These are phyloP conservation scores for Drosophila dunni DNA, from an alignment of 1,140 invertebrate species.

Conservation along the genomic window DNA sequence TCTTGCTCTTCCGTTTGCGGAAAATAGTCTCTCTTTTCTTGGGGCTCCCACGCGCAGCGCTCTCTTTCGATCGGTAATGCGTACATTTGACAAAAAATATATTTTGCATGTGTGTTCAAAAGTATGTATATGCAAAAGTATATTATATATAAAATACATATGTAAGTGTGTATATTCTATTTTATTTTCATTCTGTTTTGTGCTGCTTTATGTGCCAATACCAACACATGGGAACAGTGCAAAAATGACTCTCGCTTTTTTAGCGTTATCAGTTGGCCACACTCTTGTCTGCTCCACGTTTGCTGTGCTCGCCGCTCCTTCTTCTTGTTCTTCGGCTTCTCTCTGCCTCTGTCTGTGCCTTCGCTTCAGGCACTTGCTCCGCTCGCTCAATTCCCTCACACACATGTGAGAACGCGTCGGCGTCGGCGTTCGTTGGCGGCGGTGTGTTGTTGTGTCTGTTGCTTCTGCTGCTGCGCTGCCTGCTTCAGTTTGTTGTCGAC, in stretches of 20 bases:
- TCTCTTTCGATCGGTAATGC: constrained; percentile 42
- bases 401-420: constrained; percentile 33
- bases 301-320: constrained; percentile 25
- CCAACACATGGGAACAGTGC: constrained; percentile 10
- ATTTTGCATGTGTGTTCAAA: constrained; percentile 26
- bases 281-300: constrained; percentile 28
- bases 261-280: constrained; percentile 68
- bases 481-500: constrained; percentile 61
- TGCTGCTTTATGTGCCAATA: constrained; percentile 25
- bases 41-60: constrained; percentile 50
- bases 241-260: constrained; percentile 71
- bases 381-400: constrained; percentile 49
- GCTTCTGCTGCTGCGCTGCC: constrained; percentile 58
- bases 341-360: constrained; percentile 25
- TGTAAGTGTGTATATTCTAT: constrained; percentile 10
- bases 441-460: constrained; percentile 54
- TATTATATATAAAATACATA: background rate
- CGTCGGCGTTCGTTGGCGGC: constrained; percentile 37
- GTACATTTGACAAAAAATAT: constrained; percentile 38
- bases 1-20: constrained; percentile 34
- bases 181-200: constrained; percentile 24
- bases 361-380: constrained; percentile 50
- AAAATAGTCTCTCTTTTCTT: constrained; percentile 53
- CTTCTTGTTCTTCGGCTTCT: constrained; percentile 31
- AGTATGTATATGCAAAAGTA: too few relatives aligned